Evolutionary conservation across 2,113 vertebrate genomes (phyloP), one percentile per base, ranked within the genome.

Genomic region (Cathartes aura): DNA sequence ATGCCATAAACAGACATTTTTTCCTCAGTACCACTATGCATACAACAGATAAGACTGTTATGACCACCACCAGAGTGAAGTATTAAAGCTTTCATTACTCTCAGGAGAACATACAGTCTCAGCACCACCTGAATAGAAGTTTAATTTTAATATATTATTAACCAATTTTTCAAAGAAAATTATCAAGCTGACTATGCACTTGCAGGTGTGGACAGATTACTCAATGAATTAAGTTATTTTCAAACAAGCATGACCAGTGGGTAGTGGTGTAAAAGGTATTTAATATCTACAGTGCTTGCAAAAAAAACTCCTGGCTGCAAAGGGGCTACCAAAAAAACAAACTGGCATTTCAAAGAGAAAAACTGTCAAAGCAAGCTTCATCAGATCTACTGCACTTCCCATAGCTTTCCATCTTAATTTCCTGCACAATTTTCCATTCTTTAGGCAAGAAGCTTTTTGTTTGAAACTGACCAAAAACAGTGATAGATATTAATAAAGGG

Each of bases 1-100:
- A 18, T n/a, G 38, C 22, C 52, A n/a, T 2, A 50, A 38, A 56
- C 4, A 53, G 0, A 58, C 7, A 0, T 8, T 47, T 36, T 43
- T 27, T 1, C 9, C 47, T 23, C 73, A 26, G 32, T 6, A 40
- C 15, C 30, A 8, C 74, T 38, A 36, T 3, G 34, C 80, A 23
- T 40, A 59, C 15, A 12, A 13, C n/a, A 59, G 56, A 2, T 10
- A 48, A n/a, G 48, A 29, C 50, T 18, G 15, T 6, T 27, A 24
- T 0, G 9, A 45, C 8, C 58, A 43, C 34, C 58, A 72, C 67
- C 68, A 62, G 90, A 83, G 84, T 45, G 45, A 68, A 81, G 50
- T 4, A 82, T 8, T 59, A 70, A 58, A 62, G 55, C 68, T 27
- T 43, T 29, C 52, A 2, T 3, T 16, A 12, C n/a, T 29, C 48